Base-by-base conservation (phyloP, 2,797 vertebrate genomes). In the Melanotaenia nigrans region DNA sequence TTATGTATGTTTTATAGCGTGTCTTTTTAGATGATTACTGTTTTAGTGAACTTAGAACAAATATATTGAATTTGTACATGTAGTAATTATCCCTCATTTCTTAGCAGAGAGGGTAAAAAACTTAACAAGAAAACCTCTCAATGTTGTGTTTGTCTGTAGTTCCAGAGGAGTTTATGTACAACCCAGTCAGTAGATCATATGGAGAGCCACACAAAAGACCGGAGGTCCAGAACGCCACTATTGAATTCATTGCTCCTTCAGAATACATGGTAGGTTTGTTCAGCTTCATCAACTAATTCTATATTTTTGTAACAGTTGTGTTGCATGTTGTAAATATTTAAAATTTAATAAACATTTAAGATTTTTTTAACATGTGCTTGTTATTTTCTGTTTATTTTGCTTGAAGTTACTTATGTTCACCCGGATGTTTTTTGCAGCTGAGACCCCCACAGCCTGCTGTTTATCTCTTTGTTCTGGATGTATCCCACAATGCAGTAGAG, bases 111-210 rank as follows among this genome's bases (percentile, higher is more conserved):
- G 14, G 13, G 20, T 28, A 36, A 36, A 10, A 5, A 10, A 30
- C 38, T 10, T 60, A 1, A 5, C 11, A 25, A 5, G 11, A 40
- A 35, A 24, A 20, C 72, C 11, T 36, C 18, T 36, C 5, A 0
- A 58, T 60, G 24, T 57, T 12, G 40, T 40, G 10, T 82, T 0
- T 85, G 8, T 59, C 5, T 78, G 5, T 76, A 99, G 97, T 98
- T 90, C 97, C 97, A 77, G 97, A 99, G 89, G 97, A 99, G 90
- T 99, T 99, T 82, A 96, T 99, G 95, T 98, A 97, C 87, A 98
- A 99, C 89, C 97, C 97, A 73, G 95, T 99, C 87, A 98, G 96
- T 84, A 95, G 96, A 93, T 96, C 95, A 25, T 99, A 99, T 63
- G 97, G 97, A 85, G 96, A 97, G 49, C 96, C 97, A 79, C 96